Base-by-base conservation (phyloP, 2,113 vertebrate genomes). In the Uria lomvia region DNA sequence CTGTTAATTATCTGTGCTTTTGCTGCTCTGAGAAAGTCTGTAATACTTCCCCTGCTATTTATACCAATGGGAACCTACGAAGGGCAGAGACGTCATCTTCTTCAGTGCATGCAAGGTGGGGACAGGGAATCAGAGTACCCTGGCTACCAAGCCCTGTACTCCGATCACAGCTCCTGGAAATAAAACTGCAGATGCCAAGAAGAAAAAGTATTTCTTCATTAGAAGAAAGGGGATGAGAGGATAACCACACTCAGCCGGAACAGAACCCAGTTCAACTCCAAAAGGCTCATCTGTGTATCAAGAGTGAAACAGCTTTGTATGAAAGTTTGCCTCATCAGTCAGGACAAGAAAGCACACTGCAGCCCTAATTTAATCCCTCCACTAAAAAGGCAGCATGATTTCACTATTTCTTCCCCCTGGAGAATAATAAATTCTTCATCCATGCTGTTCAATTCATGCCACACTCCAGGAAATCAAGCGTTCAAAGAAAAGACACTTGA, bases 401-500 rank as follows among this genome's bases (percentile, higher is more conserved):
- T 97, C 95, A 94, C 94, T 92, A 91, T 71, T 96, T 95, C 90
- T 96, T 95, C 88, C 84, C 94, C 89, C 71, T 85, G 45, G 94
- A 94, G 96, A 95, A 95, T 95, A 96, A 94, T 92, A 94, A 96
- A 94, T 96, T 96, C 96, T 97, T 97, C 96, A 97, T 95, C 95
- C 96, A 95, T 65, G 92, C 96, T 94, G 95, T 92, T 97, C 94
- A 94, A 96, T 97, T 97, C 91, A 94, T 86, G 77, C 84, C 87
- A 96, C 95, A 86, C 95, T 95, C 95, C 94, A 95, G 96, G 95
- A 95, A 97, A 97, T 95, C 91, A 95, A 96, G 77, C 89, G 93
- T 73, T 97, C 95, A 94, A 92, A 95, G 91, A 94, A 92, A 94
- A 96, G 96, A 92, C 89, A 96, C 92, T 95, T 85, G 97, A 97